A percentile compares a stretch with the other conserved stretches of the same genome.
phyloP scores from a whole-genome alignment of 1,140 invertebrate species.

The Homarus americanus region DNA sequence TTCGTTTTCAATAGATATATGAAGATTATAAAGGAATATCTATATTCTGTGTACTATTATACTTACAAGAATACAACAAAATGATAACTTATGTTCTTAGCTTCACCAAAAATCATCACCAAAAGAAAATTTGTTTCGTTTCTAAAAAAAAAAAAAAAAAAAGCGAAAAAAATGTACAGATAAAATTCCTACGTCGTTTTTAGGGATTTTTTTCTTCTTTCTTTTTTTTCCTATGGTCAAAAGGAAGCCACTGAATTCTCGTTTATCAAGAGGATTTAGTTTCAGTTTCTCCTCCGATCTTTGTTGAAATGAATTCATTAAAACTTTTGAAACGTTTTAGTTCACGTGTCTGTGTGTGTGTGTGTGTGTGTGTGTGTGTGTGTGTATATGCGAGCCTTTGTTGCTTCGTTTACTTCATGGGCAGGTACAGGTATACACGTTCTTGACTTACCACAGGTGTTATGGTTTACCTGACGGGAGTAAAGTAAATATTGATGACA shows the following conservation, averaged over 20 bases:
- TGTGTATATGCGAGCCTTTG: too few relatives aligned
- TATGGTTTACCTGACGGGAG: too few relatives aligned
- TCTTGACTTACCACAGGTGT: too few relatives aligned
- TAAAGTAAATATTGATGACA: too few relatives aligned
- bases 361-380: too few relatives aligned
- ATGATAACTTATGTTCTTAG: too few relatives aligned
- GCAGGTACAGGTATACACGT: too few relatives aligned
- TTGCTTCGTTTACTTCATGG: too few relatives aligned
- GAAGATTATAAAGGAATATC: too few relatives aligned
- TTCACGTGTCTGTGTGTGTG: not conserved
- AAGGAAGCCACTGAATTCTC: slow-evolving; percentile 33
- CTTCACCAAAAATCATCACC: not conserved
- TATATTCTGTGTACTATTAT: too few relatives aligned
- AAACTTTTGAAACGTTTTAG: not conserved
- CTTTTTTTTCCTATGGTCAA: not conserved
- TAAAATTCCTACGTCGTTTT: slow-evolving; percentile 32
- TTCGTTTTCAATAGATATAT: too few relatives aligned
- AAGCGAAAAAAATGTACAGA: not conserved
- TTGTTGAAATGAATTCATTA: slow-evolving; percentile 23
- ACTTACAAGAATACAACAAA: too few relatives aligned
- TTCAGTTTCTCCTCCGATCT: slow-evolving; percentile 5
- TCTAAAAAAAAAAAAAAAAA: not conserved
- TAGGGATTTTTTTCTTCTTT: slow-evolving; percentile 11
- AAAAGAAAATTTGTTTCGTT: not conserved
- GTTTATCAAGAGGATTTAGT: slow-evolving; percentile 36